phyloP scores from a whole-genome alignment of 1,140 invertebrate species.

The Phthorimaea operculella region DNA sequence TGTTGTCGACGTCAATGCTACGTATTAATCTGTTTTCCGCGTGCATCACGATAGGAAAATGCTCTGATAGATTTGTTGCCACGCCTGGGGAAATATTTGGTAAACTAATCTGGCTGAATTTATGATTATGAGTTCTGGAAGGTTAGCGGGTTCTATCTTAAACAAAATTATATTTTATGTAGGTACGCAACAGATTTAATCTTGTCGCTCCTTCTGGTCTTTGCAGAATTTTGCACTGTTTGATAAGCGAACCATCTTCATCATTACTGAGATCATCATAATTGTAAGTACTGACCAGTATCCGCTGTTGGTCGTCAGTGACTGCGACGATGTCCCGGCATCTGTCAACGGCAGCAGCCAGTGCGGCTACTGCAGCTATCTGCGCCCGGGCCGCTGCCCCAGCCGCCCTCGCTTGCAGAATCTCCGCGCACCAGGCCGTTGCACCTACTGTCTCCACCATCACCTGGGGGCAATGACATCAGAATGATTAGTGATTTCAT shows the following conservation, averaged over 20 bases:
- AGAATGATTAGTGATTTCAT: conserved; percentile 4
- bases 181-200: too few species aligned
- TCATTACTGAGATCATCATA: too few species aligned
- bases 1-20: too few species aligned
- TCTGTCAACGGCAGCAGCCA: conserved; percentile 86
- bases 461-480: conserved; percentile 66
- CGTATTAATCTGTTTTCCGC: too few species aligned
- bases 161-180: too few species aligned
- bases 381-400: conserved; percentile 75
- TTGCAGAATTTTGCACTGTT: too few species aligned
- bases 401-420: conserved; percentile 76
- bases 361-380: conserved; percentile 77
- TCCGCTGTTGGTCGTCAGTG: conserved; percentile 83
- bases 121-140: too few species aligned
- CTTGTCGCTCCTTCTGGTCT: too few species aligned
- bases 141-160: too few species aligned
- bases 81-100: neutral
- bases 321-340: conserved; percentile 88
- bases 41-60: too few species aligned
- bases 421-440: conserved; percentile 77
- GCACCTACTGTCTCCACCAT: conserved; percentile 77
- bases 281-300: conserved; percentile 83
- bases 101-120: neutral
- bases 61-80: too few species aligned
- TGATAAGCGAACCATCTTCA: too few species aligned